phyloP scores from a whole-genome alignment of 2,113 vertebrate species.

The Peromyscus polionotus region DNA sequence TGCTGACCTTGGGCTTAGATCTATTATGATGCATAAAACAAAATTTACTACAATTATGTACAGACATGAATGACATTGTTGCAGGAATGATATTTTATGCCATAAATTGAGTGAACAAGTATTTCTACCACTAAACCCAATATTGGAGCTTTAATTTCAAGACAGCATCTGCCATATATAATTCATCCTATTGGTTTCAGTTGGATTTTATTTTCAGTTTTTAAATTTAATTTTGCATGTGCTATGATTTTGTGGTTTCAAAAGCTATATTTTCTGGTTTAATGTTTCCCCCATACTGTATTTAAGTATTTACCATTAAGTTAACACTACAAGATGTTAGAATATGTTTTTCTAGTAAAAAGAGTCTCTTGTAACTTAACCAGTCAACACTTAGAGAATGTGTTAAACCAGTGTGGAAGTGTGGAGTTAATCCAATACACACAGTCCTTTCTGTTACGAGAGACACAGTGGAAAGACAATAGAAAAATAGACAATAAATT shows the following conservation, averaged over 20 bases:
- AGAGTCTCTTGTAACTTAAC: neutral
- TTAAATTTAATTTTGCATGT: slow-evolving; percentile 27
- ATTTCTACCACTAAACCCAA: neutral
- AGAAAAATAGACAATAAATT: neutral
- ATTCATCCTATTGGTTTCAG: neutral
- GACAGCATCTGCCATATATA: neutral
- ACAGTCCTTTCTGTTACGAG: neutral
- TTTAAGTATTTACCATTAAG: slow-evolving; percentile 22
- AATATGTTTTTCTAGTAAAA: neutral
- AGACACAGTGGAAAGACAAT: neutral
- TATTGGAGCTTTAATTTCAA: neutral
- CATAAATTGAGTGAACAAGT: neutral
- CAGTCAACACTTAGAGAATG: neutral
- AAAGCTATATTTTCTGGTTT: neutral
- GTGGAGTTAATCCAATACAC: neutral
- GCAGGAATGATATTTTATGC: neutral
- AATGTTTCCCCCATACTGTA: neutral
- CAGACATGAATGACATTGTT: neutral
- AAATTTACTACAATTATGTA: neutral
- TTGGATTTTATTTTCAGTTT: slow-evolving; percentile 7
- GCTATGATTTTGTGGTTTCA: slow-evolving; percentile 16
- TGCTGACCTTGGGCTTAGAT: neutral
- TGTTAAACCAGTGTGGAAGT: neutral
- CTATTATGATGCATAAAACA: neutral
- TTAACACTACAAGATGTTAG: slow-evolving; percentile 20